phyloP scores from a whole-genome alignment of 2,888 invertebrate genomes.

The Cancer borealis region DNA sequence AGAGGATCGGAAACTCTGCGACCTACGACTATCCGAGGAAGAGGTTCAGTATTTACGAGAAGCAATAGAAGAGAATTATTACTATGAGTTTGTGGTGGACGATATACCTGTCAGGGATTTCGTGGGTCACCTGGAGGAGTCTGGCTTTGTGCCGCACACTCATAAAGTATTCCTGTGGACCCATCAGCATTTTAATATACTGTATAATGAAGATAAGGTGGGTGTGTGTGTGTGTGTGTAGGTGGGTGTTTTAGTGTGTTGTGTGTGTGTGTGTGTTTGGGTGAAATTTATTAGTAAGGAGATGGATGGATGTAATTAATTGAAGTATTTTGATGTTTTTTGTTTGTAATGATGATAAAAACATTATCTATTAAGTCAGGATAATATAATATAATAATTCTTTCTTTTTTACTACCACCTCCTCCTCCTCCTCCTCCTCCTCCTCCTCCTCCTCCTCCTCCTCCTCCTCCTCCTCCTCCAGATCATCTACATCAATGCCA shows the following conservation, averaged over 20 bases:
- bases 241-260: constrained; percentile 78
- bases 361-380: constrained; percentile 81
- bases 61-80: constrained; percentile 82
- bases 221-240: background rate
- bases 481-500: constrained; percentile 81
- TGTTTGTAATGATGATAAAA: too few species aligned
- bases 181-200: constrained; percentile 81
- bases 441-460: background rate
- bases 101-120: constrained; percentile 82
- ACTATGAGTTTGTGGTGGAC: constrained; percentile 82
- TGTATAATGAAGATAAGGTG: constrained; percentile 81
- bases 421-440: background rate
- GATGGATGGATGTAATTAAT: too few species aligned
- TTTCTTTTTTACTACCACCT: background rate
- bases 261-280: too few species aligned
- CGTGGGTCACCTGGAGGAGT: constrained; percentile 81
- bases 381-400: constrained; percentile 79
- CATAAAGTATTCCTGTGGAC: constrained; percentile 82
- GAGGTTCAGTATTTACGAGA: constrained; percentile 80
- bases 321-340: too few species aligned
- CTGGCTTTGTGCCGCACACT: constrained; percentile 81
- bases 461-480: constrained; percentile 73
- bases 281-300: too few species aligned
- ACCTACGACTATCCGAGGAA: constrained; percentile 79
- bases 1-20: constrained; percentile 80